Evolutionary conservation across 1,140 invertebrate species (phyloP).

Genomic region (Ptiloglossa arizonensis): DNA sequence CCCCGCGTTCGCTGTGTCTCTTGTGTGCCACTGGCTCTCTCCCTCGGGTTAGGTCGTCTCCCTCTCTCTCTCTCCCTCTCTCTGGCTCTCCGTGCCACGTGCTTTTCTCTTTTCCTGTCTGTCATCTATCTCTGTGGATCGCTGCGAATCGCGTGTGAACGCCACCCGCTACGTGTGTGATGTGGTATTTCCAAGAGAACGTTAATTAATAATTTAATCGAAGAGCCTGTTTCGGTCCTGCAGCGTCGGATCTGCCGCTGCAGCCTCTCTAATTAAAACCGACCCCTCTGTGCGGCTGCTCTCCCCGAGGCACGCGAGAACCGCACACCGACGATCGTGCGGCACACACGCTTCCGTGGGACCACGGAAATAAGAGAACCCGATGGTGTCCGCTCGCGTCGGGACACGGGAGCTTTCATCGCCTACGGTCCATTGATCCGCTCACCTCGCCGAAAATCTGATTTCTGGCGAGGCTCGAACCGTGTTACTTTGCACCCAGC

Average conservation of each 20-base stretch:
- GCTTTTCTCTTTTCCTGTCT: slow-evolving; percentile 5
- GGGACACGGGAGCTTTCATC: slow-evolving; percentile 1
- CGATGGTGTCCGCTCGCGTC: slow-evolving; percentile 18
- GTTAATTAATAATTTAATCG: slow-evolving; percentile 82
- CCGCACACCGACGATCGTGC: not conserved
- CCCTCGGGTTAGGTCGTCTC: not conserved
- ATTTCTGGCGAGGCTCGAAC: not conserved
- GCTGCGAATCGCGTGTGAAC: slow-evolving; percentile 20
- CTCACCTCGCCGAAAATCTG: not conserved
- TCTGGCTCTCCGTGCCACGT: not conserved
- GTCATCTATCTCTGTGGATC: slow-evolving; percentile 25
- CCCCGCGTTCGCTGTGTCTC: not conserved
- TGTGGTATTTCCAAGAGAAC: slow-evolving; percentile 76
- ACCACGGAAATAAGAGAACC: slow-evolving; percentile 35
- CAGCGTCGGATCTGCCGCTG: slow-evolving; percentile 41
- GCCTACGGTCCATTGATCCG: not conserved
- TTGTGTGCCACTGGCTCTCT: not conserved
- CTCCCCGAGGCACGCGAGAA: not conserved
- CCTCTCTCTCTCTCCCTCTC: not conserved
- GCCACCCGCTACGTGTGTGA: slow-evolving; percentile 60
- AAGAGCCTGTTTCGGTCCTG: slow-evolving; percentile 75
- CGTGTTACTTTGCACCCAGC: not conserved
- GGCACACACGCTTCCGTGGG: not conserved
- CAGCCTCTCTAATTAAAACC: slow-evolving; percentile 74
- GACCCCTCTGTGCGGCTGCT: slow-evolving; percentile 34